phyloP scores from a whole-genome alignment of 2,113 vertebrate species.

The Ciconia boyciana region DNA sequence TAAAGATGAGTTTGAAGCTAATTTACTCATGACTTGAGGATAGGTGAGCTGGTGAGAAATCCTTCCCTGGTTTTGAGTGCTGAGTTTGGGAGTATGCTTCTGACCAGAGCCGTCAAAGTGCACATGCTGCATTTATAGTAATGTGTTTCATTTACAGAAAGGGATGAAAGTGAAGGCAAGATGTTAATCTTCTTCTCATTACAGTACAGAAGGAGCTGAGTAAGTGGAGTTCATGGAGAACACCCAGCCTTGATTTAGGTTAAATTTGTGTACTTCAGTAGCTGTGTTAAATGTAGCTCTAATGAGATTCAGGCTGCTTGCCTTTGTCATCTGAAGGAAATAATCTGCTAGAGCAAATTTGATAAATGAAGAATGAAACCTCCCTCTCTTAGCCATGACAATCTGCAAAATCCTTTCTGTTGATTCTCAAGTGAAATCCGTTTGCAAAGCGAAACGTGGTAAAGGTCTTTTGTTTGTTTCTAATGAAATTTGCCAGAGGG shows the following conservation, averaged over 20 bases:
- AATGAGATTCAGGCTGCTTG: not conserved
- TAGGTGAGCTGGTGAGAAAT: not conserved
- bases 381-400: not conserved
- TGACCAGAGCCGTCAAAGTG: not conserved
- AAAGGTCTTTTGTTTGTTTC: not conserved
- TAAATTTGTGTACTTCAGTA: not conserved
- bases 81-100: not conserved
- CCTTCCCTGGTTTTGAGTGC: not conserved
- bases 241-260: not conserved
- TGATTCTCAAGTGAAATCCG: not conserved
- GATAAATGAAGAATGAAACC: not conserved
- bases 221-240: not conserved
- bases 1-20: not conserved
- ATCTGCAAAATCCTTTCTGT: not conserved
- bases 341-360: not conserved
- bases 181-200: not conserved
- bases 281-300: not conserved
- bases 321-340: conserved; percentile 8
- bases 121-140: not conserved
- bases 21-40: not conserved
- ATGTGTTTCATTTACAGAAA: not conserved
- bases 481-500: not conserved
- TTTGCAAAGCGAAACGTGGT: not conserved
- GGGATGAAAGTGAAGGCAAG: not conserved
- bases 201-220: not conserved